Conservation (phyloP, 2,113 vertebrate genomes). For the Hystrix cristata region DNA sequence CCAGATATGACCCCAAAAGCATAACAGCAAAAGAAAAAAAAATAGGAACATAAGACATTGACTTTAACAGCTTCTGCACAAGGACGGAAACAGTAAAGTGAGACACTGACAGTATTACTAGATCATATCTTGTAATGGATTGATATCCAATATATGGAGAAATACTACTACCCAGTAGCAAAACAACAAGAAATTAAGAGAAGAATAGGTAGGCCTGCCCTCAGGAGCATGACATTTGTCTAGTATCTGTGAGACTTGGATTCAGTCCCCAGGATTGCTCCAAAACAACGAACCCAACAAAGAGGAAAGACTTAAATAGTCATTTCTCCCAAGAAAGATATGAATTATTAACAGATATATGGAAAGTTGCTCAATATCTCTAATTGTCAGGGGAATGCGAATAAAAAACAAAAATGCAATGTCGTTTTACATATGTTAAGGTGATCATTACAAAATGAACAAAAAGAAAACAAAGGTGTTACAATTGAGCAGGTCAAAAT, state of each 20-base stretch:
- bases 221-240: too few species aligned
- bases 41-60: background rate
- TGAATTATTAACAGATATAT: background rate
- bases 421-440: background rate
- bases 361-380: background rate
- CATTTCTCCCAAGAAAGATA: background rate
- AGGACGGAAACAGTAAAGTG: background rate
- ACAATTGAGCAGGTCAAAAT: too few species aligned
- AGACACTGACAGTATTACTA: background rate
- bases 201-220: fast-evolving
- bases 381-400: background rate
- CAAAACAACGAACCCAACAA: background rate
- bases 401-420: background rate
- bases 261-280: background rate
- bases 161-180: background rate
- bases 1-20: background rate
- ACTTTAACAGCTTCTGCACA: too few species aligned
- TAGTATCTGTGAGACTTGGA: too few species aligned
- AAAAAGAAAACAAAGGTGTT: background rate
- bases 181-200: too few species aligned
- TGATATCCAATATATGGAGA: background rate
- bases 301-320: background rate
- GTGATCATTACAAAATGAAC: background rate
- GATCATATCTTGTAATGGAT: background rate
- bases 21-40: background rate